Evolutionary conservation across 2,113 vertebrate species (phyloP).

Genomic region (Nothobranchius furzeri): DNA sequence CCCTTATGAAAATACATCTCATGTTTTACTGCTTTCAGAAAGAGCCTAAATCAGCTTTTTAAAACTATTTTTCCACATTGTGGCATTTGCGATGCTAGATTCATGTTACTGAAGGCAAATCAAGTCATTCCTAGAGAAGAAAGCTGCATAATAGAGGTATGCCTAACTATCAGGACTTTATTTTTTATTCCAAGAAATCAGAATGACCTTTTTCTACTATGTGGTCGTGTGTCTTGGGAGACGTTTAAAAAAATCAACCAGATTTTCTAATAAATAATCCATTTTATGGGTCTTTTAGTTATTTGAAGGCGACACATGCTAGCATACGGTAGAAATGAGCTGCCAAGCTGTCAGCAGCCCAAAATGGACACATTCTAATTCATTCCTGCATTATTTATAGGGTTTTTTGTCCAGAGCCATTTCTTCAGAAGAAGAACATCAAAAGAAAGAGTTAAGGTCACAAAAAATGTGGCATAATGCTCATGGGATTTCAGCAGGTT

Average conservation of each 20-base stretch:
- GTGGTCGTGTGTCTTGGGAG: background rate
- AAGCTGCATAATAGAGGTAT: background rate
- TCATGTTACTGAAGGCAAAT: slow-evolving; percentile 16
- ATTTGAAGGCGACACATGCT: slow-evolving; percentile 7
- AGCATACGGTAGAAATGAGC: slow-evolving; percentile 18
- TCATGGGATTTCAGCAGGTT: slow-evolving; percentile 38
- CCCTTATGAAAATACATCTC: slow-evolving; percentile 39
- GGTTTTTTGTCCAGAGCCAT: slow-evolving; percentile 32
- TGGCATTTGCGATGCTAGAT: slow-evolving; percentile 18
- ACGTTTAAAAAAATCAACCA: slow-evolving; percentile 10
- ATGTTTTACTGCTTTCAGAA: slow-evolving; percentile 49
- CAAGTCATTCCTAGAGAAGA: slow-evolving; percentile 11
- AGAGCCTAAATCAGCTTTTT: slow-evolving; percentile 20
- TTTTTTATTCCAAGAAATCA: slow-evolving; percentile 7
- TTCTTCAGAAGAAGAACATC: slow-evolving; percentile 41
- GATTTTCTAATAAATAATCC: slow-evolving; percentile 9
- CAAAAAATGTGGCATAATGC: slow-evolving; percentile 33
- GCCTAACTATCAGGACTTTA: slow-evolving; percentile 22
- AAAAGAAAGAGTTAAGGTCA: slow-evolving; percentile 44
- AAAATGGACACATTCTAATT: slow-evolving; percentile 33
- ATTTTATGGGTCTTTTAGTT: slow-evolving; percentile 28
- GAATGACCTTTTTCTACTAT: background rate
- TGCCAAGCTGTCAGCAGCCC: slow-evolving; percentile 28
- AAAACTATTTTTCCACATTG: background rate
- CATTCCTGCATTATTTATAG: slow-evolving; percentile 38